Conservation (phyloP, 2,797 vertebrate genomes). For the Valencia hispanica region DNA sequence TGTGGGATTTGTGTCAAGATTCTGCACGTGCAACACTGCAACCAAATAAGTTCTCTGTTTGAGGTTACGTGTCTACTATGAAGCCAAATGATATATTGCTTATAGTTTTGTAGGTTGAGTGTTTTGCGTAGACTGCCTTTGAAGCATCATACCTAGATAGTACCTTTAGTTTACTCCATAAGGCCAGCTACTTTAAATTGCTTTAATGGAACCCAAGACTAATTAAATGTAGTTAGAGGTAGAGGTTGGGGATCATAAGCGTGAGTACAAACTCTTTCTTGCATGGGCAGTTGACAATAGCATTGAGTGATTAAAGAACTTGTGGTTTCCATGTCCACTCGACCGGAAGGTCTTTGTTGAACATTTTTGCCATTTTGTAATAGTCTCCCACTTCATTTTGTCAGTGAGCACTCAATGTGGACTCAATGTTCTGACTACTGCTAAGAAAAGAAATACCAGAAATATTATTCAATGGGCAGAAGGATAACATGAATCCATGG, state of each 20-base stretch:
- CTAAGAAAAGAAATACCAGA: neutral
- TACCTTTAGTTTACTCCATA: neutral
- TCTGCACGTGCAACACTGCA: neutral
- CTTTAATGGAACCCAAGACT: too few relatives aligned
- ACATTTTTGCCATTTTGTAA: neutral
- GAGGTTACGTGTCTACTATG: neutral
- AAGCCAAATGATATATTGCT: neutral
- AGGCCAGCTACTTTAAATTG: neutral
- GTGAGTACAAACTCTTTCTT: neutral
- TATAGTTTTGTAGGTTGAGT: neutral
- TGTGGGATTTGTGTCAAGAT: neutral
- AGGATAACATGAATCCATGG: neutral
- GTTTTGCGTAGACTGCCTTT: neutral
- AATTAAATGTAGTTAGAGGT: neutral
- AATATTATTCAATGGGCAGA: neutral
- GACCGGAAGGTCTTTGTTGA: neutral
- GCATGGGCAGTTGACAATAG: too few relatives aligned
- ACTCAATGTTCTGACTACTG: neutral
- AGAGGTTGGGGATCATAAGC: neutral
- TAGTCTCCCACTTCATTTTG: neutral
- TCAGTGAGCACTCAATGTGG: neutral
- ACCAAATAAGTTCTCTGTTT: neutral
- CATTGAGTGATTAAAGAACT: neutral
- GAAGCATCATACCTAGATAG: neutral
- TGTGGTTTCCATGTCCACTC: neutral